Conservation (phyloP, 1,140 invertebrate species). For the Drosophila paulistorum region DNA sequence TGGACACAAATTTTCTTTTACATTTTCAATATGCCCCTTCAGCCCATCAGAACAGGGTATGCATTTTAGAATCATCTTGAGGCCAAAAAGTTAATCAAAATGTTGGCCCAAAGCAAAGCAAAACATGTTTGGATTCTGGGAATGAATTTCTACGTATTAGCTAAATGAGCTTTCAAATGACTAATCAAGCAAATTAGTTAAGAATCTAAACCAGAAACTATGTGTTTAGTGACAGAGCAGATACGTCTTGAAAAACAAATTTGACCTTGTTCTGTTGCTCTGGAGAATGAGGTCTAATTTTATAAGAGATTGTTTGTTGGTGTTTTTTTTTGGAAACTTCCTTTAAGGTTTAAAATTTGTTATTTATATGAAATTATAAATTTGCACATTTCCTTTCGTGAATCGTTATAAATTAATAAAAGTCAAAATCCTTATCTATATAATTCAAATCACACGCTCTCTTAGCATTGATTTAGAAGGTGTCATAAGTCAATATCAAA, state of each 20-base stretch:
- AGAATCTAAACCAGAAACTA: constrained; percentile 3
- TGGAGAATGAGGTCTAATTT: neutral
- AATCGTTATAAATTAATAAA: constrained; percentile 3
- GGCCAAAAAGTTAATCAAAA: constrained; percentile 8
- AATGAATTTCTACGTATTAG: constrained; percentile 10
- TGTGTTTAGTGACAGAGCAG: neutral
- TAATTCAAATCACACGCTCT: constrained; percentile 41
- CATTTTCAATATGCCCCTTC: neutral
- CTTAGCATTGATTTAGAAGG: constrained; percentile 56
- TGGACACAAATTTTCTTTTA: too few relatives aligned
- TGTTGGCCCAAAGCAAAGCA: neutral
- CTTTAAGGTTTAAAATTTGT: neutral
- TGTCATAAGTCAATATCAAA: constrained; percentile 31
- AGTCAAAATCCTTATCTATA: constrained; percentile 34
- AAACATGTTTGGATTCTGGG: constrained; percentile 7
- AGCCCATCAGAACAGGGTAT: neutral
- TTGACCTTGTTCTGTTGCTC: neutral
- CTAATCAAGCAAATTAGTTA: constrained; percentile 9
- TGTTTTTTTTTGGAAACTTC: neutral
- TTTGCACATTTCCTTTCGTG: constrained; percentile 6
- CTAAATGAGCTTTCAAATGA: neutral
- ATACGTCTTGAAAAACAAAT: neutral
- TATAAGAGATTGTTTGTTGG: neutral
- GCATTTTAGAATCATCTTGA: neutral
- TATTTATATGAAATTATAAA: constrained; percentile 10